Percentiles rank a stretch among this genome's conserved stretches.
Conservation (phyloP, 2,888 invertebrate species). For the Papilio gigon region DNA sequence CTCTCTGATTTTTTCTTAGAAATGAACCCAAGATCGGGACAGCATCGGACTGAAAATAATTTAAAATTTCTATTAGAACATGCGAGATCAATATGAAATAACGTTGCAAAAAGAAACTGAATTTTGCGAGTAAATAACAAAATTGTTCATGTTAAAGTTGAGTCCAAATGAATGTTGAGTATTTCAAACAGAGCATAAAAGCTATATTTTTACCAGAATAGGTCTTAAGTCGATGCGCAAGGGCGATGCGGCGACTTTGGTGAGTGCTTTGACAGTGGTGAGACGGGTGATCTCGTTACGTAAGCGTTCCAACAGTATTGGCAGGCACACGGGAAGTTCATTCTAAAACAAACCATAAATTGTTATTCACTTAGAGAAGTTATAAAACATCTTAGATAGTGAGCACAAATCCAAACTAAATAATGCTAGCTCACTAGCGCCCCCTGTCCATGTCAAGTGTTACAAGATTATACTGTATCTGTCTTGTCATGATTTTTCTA, state of each 20-base stretch:
- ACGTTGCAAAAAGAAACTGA: background rate
- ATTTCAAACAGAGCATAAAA: conserved; percentile 19
- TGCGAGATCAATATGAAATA: background rate
- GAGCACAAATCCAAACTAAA: too few relatives aligned
- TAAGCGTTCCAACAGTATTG: conserved; percentile 96
- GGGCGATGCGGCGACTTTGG: conserved; percentile 95
- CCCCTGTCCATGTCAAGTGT: too few relatives aligned
- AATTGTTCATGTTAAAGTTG: too few relatives aligned
- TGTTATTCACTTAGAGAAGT: background rate
- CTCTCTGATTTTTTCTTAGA: conserved; percentile 97
- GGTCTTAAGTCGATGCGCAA: conserved; percentile 91
- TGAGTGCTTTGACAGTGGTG: conserved; percentile 97
- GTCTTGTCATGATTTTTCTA: too few relatives aligned
- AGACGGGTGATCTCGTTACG: conserved; percentile 98
- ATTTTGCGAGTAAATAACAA: too few relatives aligned
- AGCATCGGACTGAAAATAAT: conserved; percentile 87
- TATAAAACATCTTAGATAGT: background rate
- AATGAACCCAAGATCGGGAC: conserved; percentile 97
- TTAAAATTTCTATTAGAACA: conserved; percentile 32
- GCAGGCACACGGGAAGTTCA: conserved; percentile 93
- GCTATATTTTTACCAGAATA: conserved; percentile 84
- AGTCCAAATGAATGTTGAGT: too few relatives aligned
- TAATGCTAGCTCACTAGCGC: too few relatives aligned
- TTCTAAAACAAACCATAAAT: conserved; percentile 60
- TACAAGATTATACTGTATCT: too few relatives aligned